Percentiles rank a stretch among this genome's conserved stretches.
Evolutionary conservation across 2,888 invertebrate genomes (phyloP).

Genomic region (Epinotia brunnichana): DNA sequence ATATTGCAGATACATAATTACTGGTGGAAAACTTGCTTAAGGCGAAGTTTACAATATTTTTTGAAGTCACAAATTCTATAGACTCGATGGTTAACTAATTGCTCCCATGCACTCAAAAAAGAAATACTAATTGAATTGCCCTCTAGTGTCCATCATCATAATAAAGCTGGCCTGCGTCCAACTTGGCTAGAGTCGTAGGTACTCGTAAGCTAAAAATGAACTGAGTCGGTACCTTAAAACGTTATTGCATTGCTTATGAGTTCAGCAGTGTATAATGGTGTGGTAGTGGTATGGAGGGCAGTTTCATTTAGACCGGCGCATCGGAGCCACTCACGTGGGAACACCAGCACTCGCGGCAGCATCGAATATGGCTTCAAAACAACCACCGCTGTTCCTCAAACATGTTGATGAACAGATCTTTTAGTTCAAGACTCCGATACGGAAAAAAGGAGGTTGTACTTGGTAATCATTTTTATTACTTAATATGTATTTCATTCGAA

Average conservation of each 20-base stretch:
- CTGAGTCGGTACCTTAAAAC: conserved; percentile 52
- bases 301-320: conserved; percentile 69
- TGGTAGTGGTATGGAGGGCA: conserved; percentile 56
- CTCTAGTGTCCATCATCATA: conserved; percentile 22
- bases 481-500: conserved; percentile 33
- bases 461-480: conserved; percentile 79
- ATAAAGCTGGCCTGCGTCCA: conserved; percentile 15
- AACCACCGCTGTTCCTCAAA: conserved; percentile 48
- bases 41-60: conserved; percentile 19
- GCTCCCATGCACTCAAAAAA: not conserved
- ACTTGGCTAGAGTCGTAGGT: conserved; percentile 11
- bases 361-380: conserved; percentile 46
- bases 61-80: not conserved
- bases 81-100: not conserved
- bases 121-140: conserved; percentile 1
- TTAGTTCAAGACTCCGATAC: conserved; percentile 85
- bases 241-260: conserved; percentile 54
- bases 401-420: conserved; percentile 75
- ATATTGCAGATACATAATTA: conserved; percentile 20
- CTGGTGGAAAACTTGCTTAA: conserved; percentile 20
- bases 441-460: conserved; percentile 88
- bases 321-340: conserved; percentile 58
- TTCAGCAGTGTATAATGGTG: conserved; percentile 50
- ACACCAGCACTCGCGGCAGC: conserved; percentile 49
- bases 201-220: conserved; percentile 8